These are phyloP conservation scores for Odontocolon sp. DNA, from an alignment of 2,888 invertebrate genomes.

Conservation along the genomic window DNA sequence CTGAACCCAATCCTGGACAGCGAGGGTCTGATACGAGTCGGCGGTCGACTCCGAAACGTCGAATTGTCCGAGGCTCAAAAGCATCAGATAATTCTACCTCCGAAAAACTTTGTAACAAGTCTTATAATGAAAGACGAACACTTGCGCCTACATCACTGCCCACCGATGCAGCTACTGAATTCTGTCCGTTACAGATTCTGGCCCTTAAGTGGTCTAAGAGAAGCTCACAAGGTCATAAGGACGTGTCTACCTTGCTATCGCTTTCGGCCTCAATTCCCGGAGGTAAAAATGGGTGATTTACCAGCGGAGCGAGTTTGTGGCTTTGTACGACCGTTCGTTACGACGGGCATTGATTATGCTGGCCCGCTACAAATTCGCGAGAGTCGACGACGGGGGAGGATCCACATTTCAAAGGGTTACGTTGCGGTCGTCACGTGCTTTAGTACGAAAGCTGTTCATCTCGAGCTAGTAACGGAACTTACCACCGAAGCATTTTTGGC, in stretches of 20 bases:
- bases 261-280: slow-evolving; percentile 23
- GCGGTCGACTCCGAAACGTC: slow-evolving; percentile 52
- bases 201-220: slow-evolving; percentile 66
- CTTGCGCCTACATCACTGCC: slow-evolving; percentile 55
- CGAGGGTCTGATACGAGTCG: slow-evolving; percentile 52
- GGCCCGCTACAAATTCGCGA: slow-evolving; percentile 60
- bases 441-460: slow-evolving; percentile 47
- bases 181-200: slow-evolving; percentile 64
- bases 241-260: slow-evolving; percentile 50
- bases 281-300: slow-evolving; percentile 46
- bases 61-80: slow-evolving; percentile 6
- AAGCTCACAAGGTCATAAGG: slow-evolving; percentile 21
- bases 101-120: slow-evolving; percentile 36
- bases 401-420: slow-evolving; percentile 57
- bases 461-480: slow-evolving; percentile 56
- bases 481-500: slow-evolving; percentile 50
- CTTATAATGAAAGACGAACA: slow-evolving; percentile 42
- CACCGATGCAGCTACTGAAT: slow-evolving; percentile 56
- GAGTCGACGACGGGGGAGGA: slow-evolving; percentile 40
- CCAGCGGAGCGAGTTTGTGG: slow-evolving; percentile 21
- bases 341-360: slow-evolving; percentile 57
- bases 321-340: slow-evolving; percentile 29
- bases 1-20: slow-evolving; percentile 49
- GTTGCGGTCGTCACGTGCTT: slow-evolving; percentile 65
- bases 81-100: slow-evolving; percentile 44